These are phyloP conservation scores for Epicauta chinensis DNA, from an alignment of 1,140 invertebrate species.

Conservation along the genomic window DNA sequence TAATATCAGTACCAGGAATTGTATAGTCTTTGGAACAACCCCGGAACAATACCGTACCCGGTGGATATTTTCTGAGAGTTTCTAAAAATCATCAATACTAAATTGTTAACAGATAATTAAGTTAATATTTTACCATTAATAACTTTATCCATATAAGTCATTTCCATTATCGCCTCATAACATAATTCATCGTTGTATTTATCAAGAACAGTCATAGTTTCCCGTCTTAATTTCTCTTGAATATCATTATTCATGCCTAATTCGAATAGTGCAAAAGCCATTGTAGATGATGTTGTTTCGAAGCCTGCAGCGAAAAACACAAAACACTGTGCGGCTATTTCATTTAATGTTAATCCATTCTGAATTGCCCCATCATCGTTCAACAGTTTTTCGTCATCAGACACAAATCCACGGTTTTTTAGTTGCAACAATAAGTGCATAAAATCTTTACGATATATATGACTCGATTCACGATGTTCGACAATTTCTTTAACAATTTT, in stretches of 20 bases:
- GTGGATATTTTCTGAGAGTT: slow-evolving; percentile 51
- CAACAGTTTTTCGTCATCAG: slow-evolving; percentile 2
- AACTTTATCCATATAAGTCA: no score
- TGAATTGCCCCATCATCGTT: background rate
- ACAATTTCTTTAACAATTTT: slow-evolving; percentile 43
- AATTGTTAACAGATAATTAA: no score
- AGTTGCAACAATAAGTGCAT: slow-evolving; percentile 47
- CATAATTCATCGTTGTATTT: slow-evolving; percentile 45
- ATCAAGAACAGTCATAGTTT: slow-evolving; percentile 44
- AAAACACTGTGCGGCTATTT: slow-evolving; percentile 23
- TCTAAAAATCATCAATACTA: no score
- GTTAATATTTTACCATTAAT: no score
- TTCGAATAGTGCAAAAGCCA: slow-evolving; percentile 46
- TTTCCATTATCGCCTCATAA: no score
- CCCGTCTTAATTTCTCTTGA: slow-evolving; percentile 44
- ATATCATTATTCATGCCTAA: slow-evolving; percentile 44
- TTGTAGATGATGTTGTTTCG: slow-evolving; percentile 45
- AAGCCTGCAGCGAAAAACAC: slow-evolving; percentile 45
- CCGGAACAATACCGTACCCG: slow-evolving; percentile 45
- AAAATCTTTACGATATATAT: slow-evolving; percentile 45
- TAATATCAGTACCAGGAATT: slow-evolving; percentile 17
- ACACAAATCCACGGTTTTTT: slow-evolving; percentile 27
- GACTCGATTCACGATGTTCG: slow-evolving; percentile 42
- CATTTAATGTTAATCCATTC: slow-evolving; percentile 11
- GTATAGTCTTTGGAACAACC: slow-evolving; percentile 47